Base-by-base conservation (phyloP, 2,797 vertebrate genomes). In the Sardinella longiceps region DNA sequence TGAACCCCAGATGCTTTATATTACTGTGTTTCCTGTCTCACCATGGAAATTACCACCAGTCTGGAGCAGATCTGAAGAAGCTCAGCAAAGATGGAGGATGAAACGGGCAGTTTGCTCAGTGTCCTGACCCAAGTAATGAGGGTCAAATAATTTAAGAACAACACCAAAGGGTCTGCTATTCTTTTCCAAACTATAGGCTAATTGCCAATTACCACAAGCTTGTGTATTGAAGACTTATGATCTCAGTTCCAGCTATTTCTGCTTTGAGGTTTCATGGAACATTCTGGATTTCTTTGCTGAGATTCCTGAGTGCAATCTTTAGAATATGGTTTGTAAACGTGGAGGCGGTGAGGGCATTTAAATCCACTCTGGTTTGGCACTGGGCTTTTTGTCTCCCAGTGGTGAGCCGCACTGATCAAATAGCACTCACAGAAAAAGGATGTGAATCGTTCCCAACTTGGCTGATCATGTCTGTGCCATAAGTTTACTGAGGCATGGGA, bases 1-100 rank as follows among this genome's bases (percentile, higher is more conserved):
- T 20, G 33, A 77, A 84, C 28, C 89, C 86, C 92, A 93, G 88
- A 94, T 92, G 92, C 89, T 93, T 92, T 66, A n/a, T 84, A 92
- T 94, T 93, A 94, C 66, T 81, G 60, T 83, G 63, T 83, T 81
- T 86, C 85, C 84, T 84, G 53, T 60, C 85, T 51, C 85, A 86
- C 88, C 81, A 87, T 91, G 90, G 90, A 89, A 84, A 84, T 70
- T 84, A 82, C 86, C 86, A 90, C 60, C 53, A 88, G 82, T 85
- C 89, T 91, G 88, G 15, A 39, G 28, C 48, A 81, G 82, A 82
- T 74, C 20, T 82, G 90, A 87, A 86, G 0, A 46, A 53, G 86
- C 87, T 86, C 37, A 39, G 37, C 20, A 20, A 37, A 23, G 18
- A 77, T 43, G 6, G 70, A 43, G 37, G 70, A 77, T 77, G 70